Evolutionary conservation across 2,888 invertebrate species (phyloP).

Genomic region (Entomobrya proxima): DNA sequence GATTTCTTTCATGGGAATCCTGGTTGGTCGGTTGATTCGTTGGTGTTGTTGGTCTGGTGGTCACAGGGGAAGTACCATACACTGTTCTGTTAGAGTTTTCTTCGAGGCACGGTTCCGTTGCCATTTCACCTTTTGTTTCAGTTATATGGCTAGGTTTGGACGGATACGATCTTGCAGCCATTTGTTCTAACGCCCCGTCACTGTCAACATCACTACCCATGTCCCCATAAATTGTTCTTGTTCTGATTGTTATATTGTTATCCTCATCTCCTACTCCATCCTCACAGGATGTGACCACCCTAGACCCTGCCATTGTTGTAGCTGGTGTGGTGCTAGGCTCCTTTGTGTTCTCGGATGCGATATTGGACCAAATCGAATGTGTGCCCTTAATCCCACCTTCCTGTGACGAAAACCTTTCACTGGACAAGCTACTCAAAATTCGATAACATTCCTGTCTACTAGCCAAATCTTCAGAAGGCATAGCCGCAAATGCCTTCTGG

Average conservation of each 20-base stretch:
- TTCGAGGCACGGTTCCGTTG: background rate
- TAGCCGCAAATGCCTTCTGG: background rate
- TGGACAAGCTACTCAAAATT: constrained; percentile 26
- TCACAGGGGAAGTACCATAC: background rate
- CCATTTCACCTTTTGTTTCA: background rate
- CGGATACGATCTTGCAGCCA: background rate
- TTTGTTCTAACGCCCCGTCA: constrained; percentile 22
- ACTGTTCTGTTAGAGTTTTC: background rate
- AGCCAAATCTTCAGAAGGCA: background rate
- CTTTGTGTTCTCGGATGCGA: constrained; percentile 39
- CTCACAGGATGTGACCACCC: background rate
- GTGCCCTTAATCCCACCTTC: background rate
- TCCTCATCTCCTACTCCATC: no score
- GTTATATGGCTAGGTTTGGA: background rate
- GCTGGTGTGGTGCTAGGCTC: background rate
- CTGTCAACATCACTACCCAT: constrained; percentile 41
- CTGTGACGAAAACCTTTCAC: background rate
- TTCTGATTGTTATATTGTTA: no score
- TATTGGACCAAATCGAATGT: constrained; percentile 54
- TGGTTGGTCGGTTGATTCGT: no score
- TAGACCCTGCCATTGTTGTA: background rate
- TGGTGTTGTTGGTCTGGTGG: no score
- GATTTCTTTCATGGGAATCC: background rate
- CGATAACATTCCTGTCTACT: constrained; percentile 32
- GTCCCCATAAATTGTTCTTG: constrained; percentile 33